Conservation (phyloP, 2,888 invertebrate species). For the Amiota minor region DNA sequence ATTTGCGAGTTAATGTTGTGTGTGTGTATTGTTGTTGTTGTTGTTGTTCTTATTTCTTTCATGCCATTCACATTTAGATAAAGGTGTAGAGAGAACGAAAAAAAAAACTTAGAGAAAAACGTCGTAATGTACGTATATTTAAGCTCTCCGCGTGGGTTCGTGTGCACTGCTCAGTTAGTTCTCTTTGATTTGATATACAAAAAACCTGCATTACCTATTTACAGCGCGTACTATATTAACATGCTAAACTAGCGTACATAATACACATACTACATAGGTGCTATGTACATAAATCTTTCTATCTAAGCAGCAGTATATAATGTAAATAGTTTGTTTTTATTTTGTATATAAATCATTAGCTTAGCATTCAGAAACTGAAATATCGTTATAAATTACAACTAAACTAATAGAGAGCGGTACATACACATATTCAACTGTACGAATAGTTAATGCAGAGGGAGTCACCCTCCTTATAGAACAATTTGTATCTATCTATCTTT, state of each 20-base stretch:
- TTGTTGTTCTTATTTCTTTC: background rate
- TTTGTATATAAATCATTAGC: constrained; percentile 25
- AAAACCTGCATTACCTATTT: constrained; percentile 2
- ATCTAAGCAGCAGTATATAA: background rate
- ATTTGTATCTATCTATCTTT: too few species aligned
- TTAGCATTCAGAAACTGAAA: background rate
- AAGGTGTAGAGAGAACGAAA: background rate
- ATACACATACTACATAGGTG: too few species aligned
- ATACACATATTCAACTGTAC: constrained; percentile 5
- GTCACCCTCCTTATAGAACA: too few species aligned
- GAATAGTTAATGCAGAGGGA: background rate
- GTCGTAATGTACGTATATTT: background rate
- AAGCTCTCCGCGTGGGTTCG: background rate
- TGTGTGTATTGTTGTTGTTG: background rate
- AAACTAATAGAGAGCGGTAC: background rate
- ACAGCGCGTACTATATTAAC: background rate
- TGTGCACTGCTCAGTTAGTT: background rate
- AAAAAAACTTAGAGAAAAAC: too few species aligned
- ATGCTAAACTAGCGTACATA: too few species aligned
- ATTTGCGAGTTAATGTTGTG: constrained; percentile 16
- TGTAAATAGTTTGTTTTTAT: constrained; percentile 26
- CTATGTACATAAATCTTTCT: background rate
- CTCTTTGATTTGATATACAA: background rate
- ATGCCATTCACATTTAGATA: background rate
- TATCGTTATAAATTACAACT: background rate